Base-by-base conservation (phyloP, 2,888 invertebrate genomes). In the Luperina testacea region DNA sequence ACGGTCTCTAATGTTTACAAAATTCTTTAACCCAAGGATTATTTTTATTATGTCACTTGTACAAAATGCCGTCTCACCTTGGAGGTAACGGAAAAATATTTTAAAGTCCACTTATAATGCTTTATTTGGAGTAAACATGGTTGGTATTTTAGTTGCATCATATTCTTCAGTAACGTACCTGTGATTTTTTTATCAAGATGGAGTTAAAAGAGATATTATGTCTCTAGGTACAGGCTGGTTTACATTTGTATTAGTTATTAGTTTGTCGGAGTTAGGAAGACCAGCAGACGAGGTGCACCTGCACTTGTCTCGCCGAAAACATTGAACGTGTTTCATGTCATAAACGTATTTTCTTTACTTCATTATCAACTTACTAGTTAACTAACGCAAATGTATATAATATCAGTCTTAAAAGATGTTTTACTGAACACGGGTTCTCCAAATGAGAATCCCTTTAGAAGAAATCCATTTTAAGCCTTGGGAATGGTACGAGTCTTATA, bases 1-100 rank as follows among this genome's bases (percentile, higher is more conserved):
- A 91, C 93, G 92, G 92, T 90, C 81, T 90, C 81, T 83, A 84
- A 86, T 84, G 85, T 89, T 87, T 90, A 88, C 84, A 82, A 89
- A 90, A 87, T 89, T 88, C 87, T 85, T 85, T 69, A 77, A 84
- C 53, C 72, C 86, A 88, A 78, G 88, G 88, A 84, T 81, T 82
- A 57, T 63, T 57, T 77, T 83, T 87, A 84, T 90, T 87, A 82
- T 91, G 88, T 87, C 87, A 89, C 64, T 78, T 42, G 63, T 65
- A 53, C 70, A 11, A 71, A 81, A 85, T 83, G 77, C 69, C 42
- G 63, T 68, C 27, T 87, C n/a, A 81, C 87, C 87, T 86, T 87
- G 85, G 17, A 13, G 4, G 27, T 65, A 48, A 32, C 67, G 65
- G 87, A 77, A 75, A 27, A 77, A 42, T 80, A 75, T 57, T 57